Evolutionary conservation across 2,888 invertebrate genomes (phyloP), one percentile per base, ranked within the genome.

Genomic region (Pachymerium ferrugineum): DNA sequence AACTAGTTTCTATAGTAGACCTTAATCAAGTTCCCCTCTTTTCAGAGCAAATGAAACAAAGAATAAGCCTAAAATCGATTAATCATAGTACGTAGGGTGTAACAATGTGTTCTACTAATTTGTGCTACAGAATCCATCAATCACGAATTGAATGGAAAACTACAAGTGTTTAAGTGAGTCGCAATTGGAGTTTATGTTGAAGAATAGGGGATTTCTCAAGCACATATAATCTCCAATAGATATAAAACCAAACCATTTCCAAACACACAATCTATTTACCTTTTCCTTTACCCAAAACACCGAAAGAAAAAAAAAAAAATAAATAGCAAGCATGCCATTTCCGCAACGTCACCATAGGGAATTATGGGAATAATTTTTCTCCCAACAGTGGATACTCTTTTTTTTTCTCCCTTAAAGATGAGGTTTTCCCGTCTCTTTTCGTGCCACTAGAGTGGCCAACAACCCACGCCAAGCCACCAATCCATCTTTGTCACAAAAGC

Each of bases 401-500:
- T n/a, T n/a, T n/a, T n/a, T n/a, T n/a, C n/a, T n/a, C n/a, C n/a
- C n/a, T n/a, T 54, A 54, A 54, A 54, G 47, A 54, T 54, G 47
- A 22, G 47, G 47, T 19, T 54, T 54, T 54, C 22, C 22, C 47
- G 19, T 54, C 19, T 54, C 47, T 54, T 54, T n/a, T 54, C 19
- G 10, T 54, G 47, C 47, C 47, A 22, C 47, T 54, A 54, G 47
- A 54, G 47, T 54, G 47, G 47, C 47, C 47, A 54, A 19, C 47
- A n/a, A 54, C 47, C 47, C 47, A 54, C 47, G 16, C 47, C 47
- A 54, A 54, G 19, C 47, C 47, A 54, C 47, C 47, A 54, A 54
- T 54, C 47, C 47, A 54, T 54, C 47, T 54, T 54, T 54, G 47
- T 54, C 47, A 54, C 47, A 22, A 54, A 54, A 54, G 47, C 47